phyloP scores from a whole-genome alignment of 1,140 invertebrate genomes.

The Psix sp. region DNA sequence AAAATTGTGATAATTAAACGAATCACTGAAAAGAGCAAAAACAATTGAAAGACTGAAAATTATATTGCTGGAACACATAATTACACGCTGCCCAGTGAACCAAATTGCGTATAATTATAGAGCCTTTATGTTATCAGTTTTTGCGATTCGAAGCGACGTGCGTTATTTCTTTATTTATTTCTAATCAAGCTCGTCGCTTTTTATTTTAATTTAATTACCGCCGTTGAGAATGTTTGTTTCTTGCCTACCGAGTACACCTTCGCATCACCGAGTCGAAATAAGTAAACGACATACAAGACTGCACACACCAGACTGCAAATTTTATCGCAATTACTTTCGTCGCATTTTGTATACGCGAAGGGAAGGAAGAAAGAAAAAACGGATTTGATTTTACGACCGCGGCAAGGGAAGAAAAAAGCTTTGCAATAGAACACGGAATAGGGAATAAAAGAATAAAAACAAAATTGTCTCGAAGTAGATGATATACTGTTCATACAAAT shows the following conservation, averaged over 20 bases:
- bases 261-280: constrained; percentile 1
- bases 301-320: constrained; percentile 45
- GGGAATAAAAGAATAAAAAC: constrained; percentile 22
- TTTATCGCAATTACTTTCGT: constrained; percentile 50
- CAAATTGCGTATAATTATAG: constrained; percentile 31
- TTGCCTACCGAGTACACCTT: not conserved
- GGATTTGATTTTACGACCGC: constrained; percentile 51
- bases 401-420: constrained; percentile 17
- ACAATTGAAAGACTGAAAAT: constrained; percentile 38
- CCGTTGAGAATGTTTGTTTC: constrained; percentile 14
- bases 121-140: constrained; percentile 19
- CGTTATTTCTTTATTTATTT: constrained; percentile 19
- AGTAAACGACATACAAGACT: constrained; percentile 37
- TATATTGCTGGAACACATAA: constrained; percentile 26
- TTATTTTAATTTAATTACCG: constrained; percentile 20
- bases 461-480: constrained; percentile 46
- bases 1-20: constrained; percentile 12
- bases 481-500: constrained; percentile 34
- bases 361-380: constrained; percentile 23
- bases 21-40: constrained; percentile 28
- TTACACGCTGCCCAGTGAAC: constrained; percentile 29
- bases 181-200: constrained; percentile 16
- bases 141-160: constrained; percentile 14
- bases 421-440: constrained; percentile 30
- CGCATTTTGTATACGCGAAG: constrained; percentile 32